A percentile compares a stretch with the other conserved stretches of the same genome.
These are phyloP conservation scores for Trissolcus basalis DNA, from an alignment of 1,140 invertebrate genomes.

Conservation along the genomic window DNA sequence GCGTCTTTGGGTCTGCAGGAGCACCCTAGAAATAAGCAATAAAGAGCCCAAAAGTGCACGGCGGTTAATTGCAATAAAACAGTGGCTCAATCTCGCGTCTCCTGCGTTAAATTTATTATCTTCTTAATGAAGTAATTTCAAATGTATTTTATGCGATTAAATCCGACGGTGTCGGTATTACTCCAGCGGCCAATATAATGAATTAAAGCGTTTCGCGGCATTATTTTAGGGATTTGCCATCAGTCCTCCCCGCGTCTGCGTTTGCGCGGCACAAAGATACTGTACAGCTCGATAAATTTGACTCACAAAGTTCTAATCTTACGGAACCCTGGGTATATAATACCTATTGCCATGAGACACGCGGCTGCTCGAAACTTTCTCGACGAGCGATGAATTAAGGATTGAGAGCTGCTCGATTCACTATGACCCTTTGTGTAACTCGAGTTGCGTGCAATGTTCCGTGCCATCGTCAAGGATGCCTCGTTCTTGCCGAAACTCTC, in stretches of 20 bases:
- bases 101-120: conserved; percentile 36
- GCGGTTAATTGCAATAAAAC: conserved; percentile 5
- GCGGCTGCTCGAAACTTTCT: conserved; percentile 53
- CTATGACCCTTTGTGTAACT: conserved; percentile 42
- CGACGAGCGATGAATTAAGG: conserved; percentile 56
- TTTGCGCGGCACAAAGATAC: conserved; percentile 47
- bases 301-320: conserved; percentile 61
- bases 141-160: conserved; percentile 53
- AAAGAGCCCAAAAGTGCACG: neutral
- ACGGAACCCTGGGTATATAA: conserved; percentile 56
- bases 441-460: conserved; percentile 35
- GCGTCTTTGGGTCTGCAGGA: too few species aligned
- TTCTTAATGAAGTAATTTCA: conserved; percentile 49
- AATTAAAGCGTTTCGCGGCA: conserved; percentile 40
- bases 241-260: conserved; percentile 26
- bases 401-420: conserved; percentile 58
- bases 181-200: conserved; percentile 44
- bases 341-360: conserved; percentile 58
- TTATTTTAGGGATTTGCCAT: conserved; percentile 55
- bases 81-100: conserved; percentile 2
- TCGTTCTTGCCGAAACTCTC: conserved; percentile 18
- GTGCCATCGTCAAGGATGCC: conserved; percentile 28
- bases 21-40: conserved; percentile 10
- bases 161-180: conserved; percentile 29
- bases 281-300: conserved; percentile 54